Evolutionary conservation across 1,140 invertebrate species (phyloP).

Genomic region (Neodiprion fabricii): DNA sequence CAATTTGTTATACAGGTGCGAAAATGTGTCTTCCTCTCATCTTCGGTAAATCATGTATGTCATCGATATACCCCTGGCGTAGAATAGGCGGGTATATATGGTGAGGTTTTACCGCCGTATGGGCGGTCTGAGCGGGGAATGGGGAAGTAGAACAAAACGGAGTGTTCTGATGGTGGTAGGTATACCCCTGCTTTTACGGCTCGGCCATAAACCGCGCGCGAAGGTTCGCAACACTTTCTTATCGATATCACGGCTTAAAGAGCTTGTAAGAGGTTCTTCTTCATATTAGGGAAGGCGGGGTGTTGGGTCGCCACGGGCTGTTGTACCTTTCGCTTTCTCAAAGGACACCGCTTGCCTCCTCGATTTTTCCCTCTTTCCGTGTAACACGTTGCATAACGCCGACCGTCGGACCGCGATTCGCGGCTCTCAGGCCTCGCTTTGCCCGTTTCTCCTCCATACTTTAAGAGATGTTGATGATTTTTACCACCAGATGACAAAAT

Average conservation of each 20-base stretch:
- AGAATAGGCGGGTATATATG: no score
- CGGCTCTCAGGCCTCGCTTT: no score
- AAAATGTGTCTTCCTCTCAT: no score
- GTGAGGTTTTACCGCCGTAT: not conserved
- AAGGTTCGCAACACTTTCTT: conserved; percentile 18
- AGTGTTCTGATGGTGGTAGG: conserved; percentile 10
- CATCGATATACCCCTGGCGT: no score
- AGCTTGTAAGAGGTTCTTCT: conserved; percentile 18
- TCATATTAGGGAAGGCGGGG: not conserved
- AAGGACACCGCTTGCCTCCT: not conserved
- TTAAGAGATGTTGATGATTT: no score
- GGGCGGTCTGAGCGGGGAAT: not conserved
- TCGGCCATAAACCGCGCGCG: conserved; percentile 18
- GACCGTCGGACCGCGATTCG: no score
- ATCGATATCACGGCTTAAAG: conserved; percentile 20
- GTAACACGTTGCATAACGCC: not conserved
- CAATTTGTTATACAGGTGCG: no score
- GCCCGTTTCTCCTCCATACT: no score
- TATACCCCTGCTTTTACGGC: conserved; percentile 17
- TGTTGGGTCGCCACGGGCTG: not conserved
- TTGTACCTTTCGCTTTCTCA: not conserved
- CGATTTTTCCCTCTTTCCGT: not conserved
- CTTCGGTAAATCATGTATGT: no score
- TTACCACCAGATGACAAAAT: no score
- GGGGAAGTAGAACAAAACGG: conserved; percentile 2